phyloP scores from a whole-genome alignment of 2,888 invertebrate species.

The Imbricaverruca yamaguchii region DNA sequence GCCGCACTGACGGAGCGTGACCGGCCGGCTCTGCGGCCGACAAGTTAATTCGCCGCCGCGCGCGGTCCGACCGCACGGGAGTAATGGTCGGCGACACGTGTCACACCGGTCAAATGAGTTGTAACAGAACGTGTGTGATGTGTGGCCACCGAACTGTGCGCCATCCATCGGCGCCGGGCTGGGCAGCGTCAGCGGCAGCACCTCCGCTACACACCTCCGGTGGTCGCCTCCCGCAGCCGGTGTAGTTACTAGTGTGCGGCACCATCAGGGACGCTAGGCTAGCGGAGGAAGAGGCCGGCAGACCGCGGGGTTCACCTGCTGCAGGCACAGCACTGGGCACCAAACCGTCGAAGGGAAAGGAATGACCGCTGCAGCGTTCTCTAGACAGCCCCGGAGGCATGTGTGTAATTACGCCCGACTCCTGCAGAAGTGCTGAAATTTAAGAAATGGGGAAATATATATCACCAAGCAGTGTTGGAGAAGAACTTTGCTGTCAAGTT shows the following conservation, averaged over 20 bases:
- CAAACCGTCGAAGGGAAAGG: too few species aligned
- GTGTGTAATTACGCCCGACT: too few species aligned
- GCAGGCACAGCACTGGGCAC: too few species aligned
- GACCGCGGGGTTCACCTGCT: too few species aligned
- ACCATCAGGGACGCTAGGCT: too few species aligned
- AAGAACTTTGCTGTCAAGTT: too few species aligned
- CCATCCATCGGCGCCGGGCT: not conserved
- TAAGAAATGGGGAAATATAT: too few species aligned
- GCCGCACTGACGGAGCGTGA: not conserved
- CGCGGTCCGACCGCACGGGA: not conserved
- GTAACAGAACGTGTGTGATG: not conserved
- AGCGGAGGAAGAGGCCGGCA: too few species aligned
- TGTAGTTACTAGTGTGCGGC: not conserved
- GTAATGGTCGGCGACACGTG: not conserved
- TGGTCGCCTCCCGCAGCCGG: not conserved
- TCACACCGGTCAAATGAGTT: slow-evolving; percentile 12
- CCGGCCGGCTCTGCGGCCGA: not conserved
- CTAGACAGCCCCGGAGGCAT: too few species aligned
- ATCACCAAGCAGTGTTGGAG: too few species aligned
- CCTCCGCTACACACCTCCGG: not conserved
- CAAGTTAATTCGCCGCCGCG: slow-evolving; percentile 8
- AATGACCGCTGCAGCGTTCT: too few species aligned
- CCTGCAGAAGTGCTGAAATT: too few species aligned
- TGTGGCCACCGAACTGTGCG: not conserved
- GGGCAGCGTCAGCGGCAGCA: not conserved